A percentile compares a stretch with the other conserved stretches of the same genome.
phyloP scores from a whole-genome alignment of 2,888 invertebrate species.

The Neoitamus cyanurus region DNA sequence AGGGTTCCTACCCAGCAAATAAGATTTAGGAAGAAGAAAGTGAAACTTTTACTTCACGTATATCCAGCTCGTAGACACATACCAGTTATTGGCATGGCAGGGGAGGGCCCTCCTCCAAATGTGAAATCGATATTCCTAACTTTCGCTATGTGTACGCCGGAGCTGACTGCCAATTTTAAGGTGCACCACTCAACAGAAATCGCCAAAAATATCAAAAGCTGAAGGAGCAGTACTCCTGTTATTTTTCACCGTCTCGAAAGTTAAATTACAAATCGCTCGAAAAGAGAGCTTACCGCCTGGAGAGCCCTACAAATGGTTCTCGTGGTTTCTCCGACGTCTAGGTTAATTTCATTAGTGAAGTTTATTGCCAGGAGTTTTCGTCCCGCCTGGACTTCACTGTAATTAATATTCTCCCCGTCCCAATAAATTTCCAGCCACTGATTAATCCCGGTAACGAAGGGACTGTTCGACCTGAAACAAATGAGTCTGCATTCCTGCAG shows the following conservation, averaged over 20 bases:
- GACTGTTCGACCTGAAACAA: slow-evolving; percentile 17
- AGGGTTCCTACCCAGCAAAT: slow-evolving; percentile 29
- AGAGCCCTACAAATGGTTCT: background rate
- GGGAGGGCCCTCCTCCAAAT: background rate
- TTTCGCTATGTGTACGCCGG: background rate
- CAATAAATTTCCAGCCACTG: slow-evolving; percentile 42
- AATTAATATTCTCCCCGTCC: slow-evolving; percentile 28
- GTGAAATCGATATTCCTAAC: slow-evolving; percentile 22
- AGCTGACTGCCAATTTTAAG: slow-evolving; percentile 19
- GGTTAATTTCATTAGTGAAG: slow-evolving; percentile 30
- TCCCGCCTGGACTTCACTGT: slow-evolving; percentile 20
- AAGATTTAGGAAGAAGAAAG: slow-evolving; percentile 41
- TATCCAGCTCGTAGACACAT: slow-evolving; percentile 21
- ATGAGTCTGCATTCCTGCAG: slow-evolving; percentile 37
- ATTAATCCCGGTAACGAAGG: slow-evolving; percentile 37
- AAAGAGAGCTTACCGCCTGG: background rate
- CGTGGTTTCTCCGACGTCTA: slow-evolving; percentile 4
- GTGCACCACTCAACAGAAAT: background rate
- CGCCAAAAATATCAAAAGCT: background rate
- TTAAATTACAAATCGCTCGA: slow-evolving; percentile 15
- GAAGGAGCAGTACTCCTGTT: background rate
- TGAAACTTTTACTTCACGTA: slow-evolving; percentile 37
- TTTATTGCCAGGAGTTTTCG: slow-evolving; percentile 27
- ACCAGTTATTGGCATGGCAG: background rate
- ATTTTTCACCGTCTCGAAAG: slow-evolving; percentile 19